Percentiles rank a stretch among this genome's conserved stretches.
Conservation (phyloP, 2,797 vertebrate species). For the Phaenicophaeus curvirostris region DNA sequence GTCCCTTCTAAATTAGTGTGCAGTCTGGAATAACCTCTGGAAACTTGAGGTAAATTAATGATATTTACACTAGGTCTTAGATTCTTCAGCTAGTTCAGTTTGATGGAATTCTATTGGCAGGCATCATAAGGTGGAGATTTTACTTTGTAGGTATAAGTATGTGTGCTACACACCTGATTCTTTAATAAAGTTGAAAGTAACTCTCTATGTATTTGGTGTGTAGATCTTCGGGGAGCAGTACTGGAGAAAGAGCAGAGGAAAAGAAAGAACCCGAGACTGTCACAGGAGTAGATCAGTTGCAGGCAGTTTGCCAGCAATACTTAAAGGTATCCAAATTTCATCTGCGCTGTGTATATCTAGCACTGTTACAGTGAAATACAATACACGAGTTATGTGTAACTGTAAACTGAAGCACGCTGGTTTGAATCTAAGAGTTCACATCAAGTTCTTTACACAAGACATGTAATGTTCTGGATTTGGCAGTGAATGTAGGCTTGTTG, state of each 20-base stretch:
- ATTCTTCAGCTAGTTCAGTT: not conserved
- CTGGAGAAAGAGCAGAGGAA: constrained; percentile 42
- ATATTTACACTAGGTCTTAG: not conserved
- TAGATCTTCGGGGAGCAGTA: constrained; percentile 49
- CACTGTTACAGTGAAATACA: not conserved
- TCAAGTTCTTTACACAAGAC: not conserved
- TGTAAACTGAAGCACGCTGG: not conserved
- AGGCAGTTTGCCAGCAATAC: constrained; percentile 66
- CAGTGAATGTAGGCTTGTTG: not conserved
- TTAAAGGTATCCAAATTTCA: constrained; percentile 69
- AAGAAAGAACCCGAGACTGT: constrained; percentile 32
- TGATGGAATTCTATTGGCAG: not conserved
- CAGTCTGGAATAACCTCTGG: not conserved
- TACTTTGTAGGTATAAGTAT: not conserved
- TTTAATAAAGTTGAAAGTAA: not conserved
- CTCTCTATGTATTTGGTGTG: not conserved
- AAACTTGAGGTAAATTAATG: not conserved
- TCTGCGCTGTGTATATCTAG: not conserved
- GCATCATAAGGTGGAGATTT: not conserved
- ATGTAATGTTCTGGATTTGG: not conserved
- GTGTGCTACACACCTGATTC: not conserved
- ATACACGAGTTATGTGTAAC: not conserved
- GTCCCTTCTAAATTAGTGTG: not conserved
- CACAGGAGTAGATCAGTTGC: constrained; percentile 21
- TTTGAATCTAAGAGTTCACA: not conserved